Evolutionary conservation across 2,797 vertebrate genomes (phyloP).

Genomic region (Argya squamiceps): DNA sequence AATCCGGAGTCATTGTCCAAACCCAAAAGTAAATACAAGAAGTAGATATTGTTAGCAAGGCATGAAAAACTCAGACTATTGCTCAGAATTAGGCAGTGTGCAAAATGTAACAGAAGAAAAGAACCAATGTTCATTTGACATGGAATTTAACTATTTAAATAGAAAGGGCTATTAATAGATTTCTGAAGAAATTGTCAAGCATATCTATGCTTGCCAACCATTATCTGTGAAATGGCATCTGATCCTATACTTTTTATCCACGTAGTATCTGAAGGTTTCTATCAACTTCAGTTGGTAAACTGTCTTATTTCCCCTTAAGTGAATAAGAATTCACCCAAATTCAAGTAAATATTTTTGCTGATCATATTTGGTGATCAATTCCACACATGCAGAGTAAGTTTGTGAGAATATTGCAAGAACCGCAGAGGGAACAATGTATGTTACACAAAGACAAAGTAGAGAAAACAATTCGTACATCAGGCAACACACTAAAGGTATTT

Average conservation of each 20-base stretch:
- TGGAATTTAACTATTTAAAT: background rate
- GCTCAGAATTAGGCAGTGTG: background rate
- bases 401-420: background rate
- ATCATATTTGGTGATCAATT: background rate
- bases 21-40: background rate
- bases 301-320: background rate
- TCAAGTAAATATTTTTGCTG: background rate
- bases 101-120: background rate
- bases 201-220: background rate
- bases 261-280: background rate
- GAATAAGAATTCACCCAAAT: background rate
- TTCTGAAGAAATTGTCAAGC: background rate
- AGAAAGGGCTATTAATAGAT: background rate
- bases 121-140: background rate
- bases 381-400: background rate
- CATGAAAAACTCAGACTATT: background rate
- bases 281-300: background rate
- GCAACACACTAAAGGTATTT: background rate
- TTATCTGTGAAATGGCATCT: background rate
- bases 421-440: background rate
- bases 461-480: background rate
- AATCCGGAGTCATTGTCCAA: background rate
- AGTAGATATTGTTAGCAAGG: background rate
- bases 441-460: background rate
- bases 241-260: background rate